Percentiles rank a stretch among this genome's conserved stretches.
Conservation (phyloP, 2,113 vertebrate species). For the Eurypyga helias region DNA sequence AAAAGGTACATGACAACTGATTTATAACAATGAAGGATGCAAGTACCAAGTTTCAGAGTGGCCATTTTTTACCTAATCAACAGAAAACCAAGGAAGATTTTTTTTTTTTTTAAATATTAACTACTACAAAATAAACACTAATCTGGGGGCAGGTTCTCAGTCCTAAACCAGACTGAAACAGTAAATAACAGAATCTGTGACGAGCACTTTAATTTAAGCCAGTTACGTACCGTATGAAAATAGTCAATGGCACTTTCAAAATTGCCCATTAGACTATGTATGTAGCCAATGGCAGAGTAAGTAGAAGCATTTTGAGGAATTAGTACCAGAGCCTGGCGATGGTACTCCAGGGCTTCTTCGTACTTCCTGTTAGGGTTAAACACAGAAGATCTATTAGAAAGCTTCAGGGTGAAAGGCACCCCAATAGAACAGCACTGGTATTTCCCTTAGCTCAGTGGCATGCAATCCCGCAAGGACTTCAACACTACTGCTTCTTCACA, state of each 20-base stretch:
- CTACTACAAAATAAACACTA: neutral
- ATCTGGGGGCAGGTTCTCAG: neutral
- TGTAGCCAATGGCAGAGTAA: slow-evolving; percentile 95
- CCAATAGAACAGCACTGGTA: neutral
- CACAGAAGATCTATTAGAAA: neutral
- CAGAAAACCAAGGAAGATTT: neutral
- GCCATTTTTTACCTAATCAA: neutral
- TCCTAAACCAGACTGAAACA: neutral
- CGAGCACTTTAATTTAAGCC: neutral
- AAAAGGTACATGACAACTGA: neutral
- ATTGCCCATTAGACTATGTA: slow-evolving; percentile 96
- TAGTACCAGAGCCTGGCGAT: slow-evolving; percentile 93
- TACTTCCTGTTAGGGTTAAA: slow-evolving; percentile 85
- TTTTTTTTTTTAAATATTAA: too few relatives aligned
- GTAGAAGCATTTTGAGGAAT: slow-evolving; percentile 98
- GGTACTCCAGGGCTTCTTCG: slow-evolving; percentile 94
- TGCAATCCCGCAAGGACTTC: neutral
- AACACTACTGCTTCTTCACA: neutral
- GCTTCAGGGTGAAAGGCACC: neutral
- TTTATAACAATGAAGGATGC: neutral
- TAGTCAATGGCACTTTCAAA: slow-evolving; percentile 98
- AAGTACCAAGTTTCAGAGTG: neutral
- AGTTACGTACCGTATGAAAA: slow-evolving; percentile 90
- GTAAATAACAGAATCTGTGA: neutral
- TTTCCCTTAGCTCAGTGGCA: neutral